phyloP scores from a whole-genome alignment of 2,888 invertebrate genomes.

The Eremobia ochroleuca region DNA sequence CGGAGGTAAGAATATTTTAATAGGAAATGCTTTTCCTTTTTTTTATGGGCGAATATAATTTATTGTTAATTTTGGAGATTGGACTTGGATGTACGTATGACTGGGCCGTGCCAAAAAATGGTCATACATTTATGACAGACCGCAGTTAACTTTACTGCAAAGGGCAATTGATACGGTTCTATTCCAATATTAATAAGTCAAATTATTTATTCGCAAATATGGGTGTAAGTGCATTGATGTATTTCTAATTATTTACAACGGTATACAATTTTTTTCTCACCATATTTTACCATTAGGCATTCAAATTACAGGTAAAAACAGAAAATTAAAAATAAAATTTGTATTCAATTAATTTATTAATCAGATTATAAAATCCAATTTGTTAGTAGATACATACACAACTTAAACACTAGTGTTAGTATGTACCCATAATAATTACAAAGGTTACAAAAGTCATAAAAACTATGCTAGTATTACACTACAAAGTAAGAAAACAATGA shows the following conservation, averaged over 20 bases:
- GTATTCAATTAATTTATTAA: no score
- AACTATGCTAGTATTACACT: no score
- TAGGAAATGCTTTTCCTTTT: neutral
- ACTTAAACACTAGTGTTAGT: no score
- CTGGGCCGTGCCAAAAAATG: neutral
- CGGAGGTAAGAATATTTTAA: neutral
- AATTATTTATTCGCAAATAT: neutral
- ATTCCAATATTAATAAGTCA: neutral
- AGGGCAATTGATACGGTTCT: neutral
- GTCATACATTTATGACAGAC: no score
- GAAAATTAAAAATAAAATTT: neutral
- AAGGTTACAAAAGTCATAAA: no score
- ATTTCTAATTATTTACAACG: neutral
- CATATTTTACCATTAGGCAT: neutral
- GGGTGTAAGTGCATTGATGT: no score
- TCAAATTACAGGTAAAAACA: neutral
- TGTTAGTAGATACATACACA: no score
- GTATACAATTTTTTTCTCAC: neutral
- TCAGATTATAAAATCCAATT: no score
- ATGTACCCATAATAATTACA: no score
- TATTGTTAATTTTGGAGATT: neutral
- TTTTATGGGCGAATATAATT: neutral
- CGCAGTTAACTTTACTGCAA: neutral
- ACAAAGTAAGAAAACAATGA: no score
- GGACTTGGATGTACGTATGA: no score